Conservation (phyloP, 2,888 invertebrate genomes). For the Ceramica pisi region DNA sequence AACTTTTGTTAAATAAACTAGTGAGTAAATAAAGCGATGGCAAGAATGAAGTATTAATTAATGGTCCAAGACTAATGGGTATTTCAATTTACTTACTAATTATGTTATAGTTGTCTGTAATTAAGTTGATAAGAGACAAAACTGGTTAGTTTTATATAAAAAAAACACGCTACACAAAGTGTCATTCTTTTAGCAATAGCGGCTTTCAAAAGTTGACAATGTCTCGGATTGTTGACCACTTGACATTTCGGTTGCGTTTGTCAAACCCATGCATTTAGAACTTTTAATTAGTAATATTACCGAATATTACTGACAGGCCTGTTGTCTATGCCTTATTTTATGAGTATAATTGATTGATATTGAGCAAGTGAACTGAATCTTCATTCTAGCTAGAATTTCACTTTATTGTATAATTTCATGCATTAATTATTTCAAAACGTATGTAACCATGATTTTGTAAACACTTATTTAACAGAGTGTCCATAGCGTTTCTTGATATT, state of each 20-base stretch:
- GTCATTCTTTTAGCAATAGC: not conserved
- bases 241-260: not conserved
- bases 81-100: not conserved
- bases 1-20: not conserved
- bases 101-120: constrained; percentile 26
- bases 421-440: too few relatives aligned
- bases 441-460: too few relatives aligned
- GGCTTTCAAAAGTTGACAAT: not conserved
- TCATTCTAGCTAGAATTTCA: too few relatives aligned
- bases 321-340: too few relatives aligned
- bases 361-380: not conserved
- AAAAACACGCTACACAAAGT: not conserved
- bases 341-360: too few relatives aligned
- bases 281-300: too few relatives aligned
- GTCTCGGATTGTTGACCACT: not conserved
- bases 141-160: not conserved
- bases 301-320: too few relatives aligned
- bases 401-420: too few relatives aligned
- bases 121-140: not conserved
- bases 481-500: too few relatives aligned
- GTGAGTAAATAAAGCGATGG: not conserved
- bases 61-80: not conserved
- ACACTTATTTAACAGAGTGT: too few relatives aligned
- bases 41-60: not conserved
- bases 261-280: too few relatives aligned